A percentile compares a stretch with the other conserved stretches of the same genome.
These are phyloP conservation scores for Melitaea cinxia DNA, from an alignment of 1,140 invertebrate species.

Conservation along the genomic window DNA sequence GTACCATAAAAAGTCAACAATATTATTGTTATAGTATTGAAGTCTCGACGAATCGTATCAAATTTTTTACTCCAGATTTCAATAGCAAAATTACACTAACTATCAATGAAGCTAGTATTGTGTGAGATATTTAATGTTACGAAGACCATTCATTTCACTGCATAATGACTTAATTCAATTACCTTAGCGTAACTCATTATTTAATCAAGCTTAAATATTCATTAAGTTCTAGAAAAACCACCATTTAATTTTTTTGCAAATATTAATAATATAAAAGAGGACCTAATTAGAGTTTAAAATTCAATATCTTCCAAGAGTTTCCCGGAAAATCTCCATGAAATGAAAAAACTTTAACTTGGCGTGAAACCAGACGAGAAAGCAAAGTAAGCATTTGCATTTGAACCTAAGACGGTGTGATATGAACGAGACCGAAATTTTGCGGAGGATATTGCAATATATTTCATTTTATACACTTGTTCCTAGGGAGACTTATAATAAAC, in stretches of 20 bases:
- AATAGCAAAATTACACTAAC: too few relatives aligned
- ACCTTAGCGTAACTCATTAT: too few relatives aligned
- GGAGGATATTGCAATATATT: conserved; percentile 12
- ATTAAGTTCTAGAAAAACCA: too few relatives aligned
- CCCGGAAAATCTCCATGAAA: not conserved
- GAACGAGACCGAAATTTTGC: not conserved
- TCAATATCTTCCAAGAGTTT: conserved; percentile 12
- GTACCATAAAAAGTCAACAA: too few relatives aligned
- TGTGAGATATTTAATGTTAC: too few relatives aligned
- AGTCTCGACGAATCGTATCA: too few relatives aligned
- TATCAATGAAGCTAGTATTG: too few relatives aligned
- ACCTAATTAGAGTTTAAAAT: conserved; percentile 6
- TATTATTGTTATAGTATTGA: too few relatives aligned
- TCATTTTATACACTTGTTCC: not conserved
- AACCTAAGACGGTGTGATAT: conserved; percentile 9
- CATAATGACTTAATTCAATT: too few relatives aligned
- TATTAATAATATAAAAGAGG: conserved; percentile 8
- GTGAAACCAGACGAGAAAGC: not conserved
- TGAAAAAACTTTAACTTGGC: not conserved
- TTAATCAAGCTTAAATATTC: too few relatives aligned
- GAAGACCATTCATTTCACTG: too few relatives aligned
- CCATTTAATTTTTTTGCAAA: not conserved
- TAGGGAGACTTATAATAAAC: not conserved
- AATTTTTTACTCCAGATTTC: too few relatives aligned
- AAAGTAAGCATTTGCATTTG: conserved; percentile 8